These are phyloP conservation scores for Mnemiopsis leidyi DNA, from an alignment of 37 sponge, comb jelly and placozoan genomes.

Conservation along the genomic window DNA sequence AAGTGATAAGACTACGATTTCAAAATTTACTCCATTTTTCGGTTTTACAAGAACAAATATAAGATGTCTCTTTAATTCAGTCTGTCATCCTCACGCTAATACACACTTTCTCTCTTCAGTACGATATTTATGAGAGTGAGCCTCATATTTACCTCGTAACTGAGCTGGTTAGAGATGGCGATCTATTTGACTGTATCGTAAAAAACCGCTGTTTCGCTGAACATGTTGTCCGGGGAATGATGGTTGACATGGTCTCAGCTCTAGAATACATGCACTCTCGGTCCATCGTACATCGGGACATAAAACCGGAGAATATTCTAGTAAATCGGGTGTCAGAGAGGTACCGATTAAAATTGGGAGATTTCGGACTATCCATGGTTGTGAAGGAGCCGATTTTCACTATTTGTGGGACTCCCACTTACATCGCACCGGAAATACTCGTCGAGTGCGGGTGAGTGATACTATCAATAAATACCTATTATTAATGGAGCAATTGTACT, in stretches of 20 bases:
- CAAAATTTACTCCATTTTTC: no score
- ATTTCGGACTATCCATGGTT: constrained; percentile 72
- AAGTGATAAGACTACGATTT: no score
- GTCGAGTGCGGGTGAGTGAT: constrained; percentile 76
- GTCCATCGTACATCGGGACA: constrained; percentile 72
- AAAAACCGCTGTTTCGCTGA: constrained; percentile 73
- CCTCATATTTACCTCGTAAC: constrained; percentile 68
- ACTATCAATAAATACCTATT: neutral
- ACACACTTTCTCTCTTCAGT: constrained; percentile 26
- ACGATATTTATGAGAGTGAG: constrained; percentile 65
- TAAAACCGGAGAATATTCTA: constrained; percentile 45
- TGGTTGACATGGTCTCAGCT: constrained; percentile 76
- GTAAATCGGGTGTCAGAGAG: neutral
- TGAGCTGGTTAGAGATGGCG: constrained; percentile 75
- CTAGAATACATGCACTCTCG: constrained; percentile 83
- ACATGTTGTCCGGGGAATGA: constrained; percentile 39
- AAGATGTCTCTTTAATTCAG: no score
- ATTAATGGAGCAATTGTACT: no score
- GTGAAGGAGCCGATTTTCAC: constrained; percentile 75
- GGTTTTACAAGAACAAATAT: no score
- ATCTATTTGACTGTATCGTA: constrained; percentile 77
- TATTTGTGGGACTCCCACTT: constrained; percentile 74
- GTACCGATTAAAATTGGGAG: constrained; percentile 73
- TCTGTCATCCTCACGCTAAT: no score
- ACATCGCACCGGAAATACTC: constrained; percentile 83